Evolutionary conservation across 2,888 invertebrate species (phyloP).

Genomic region (Molorchus minor): DNA sequence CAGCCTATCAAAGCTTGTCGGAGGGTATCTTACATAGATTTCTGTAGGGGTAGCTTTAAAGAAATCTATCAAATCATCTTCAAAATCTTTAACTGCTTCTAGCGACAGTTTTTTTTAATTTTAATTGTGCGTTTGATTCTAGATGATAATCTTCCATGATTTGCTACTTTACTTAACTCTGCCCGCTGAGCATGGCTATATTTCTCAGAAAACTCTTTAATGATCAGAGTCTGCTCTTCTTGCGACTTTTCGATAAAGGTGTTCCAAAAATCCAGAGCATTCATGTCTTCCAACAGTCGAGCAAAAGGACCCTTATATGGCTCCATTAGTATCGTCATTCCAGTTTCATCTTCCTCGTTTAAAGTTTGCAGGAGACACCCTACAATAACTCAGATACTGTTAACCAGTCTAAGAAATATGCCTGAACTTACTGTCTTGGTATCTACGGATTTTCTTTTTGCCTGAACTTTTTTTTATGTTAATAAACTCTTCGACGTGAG

Average conservation of each 20-base stretch:
- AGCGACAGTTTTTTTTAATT: constrained; percentile 52
- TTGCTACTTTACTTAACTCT: constrained; percentile 14
- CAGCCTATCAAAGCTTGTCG: constrained; percentile 55
- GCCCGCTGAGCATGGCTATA: constrained; percentile 29
- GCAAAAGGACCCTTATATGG: constrained; percentile 52
- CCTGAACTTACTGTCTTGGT: constrained; percentile 49
- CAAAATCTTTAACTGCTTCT: constrained; percentile 48
- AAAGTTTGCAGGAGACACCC: constrained; percentile 51
- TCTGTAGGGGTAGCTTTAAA: constrained; percentile 48
- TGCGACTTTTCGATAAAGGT: constrained; percentile 54
- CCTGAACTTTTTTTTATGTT: constrained; percentile 47
- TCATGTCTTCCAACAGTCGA: constrained; percentile 48
- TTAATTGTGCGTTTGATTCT: constrained; percentile 53
- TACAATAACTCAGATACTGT: constrained; percentile 32
- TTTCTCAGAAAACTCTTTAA: constrained; percentile 38
- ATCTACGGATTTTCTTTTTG: constrained; percentile 51
- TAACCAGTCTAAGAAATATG: not conserved
- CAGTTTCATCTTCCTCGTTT: constrained; percentile 51
- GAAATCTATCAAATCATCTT: constrained; percentile 50
- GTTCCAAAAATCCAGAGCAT: constrained; percentile 54
- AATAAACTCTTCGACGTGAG: constrained; percentile 43
- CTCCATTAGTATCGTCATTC: constrained; percentile 48
- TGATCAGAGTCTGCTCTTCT: constrained; percentile 50
- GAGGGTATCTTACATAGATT: constrained; percentile 47
- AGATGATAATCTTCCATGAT: constrained; percentile 49